Conservation (phyloP, 1,140 invertebrate species). For the Neodiprion fabricii region DNA sequence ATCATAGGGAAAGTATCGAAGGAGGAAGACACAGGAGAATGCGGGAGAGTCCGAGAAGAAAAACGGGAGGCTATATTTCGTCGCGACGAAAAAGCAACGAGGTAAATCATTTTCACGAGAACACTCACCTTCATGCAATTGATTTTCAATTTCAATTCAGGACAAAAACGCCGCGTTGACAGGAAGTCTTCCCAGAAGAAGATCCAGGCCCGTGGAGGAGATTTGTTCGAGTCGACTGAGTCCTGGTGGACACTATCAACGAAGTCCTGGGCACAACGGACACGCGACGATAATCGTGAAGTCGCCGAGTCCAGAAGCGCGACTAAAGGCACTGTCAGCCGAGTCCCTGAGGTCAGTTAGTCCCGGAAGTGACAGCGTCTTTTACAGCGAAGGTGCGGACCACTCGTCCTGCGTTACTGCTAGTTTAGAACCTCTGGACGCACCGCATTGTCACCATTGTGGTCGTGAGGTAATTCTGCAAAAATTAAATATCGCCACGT, state of each 20-base stretch:
- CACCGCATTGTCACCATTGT: constrained; percentile 76
- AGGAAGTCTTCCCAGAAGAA: constrained; percentile 70
- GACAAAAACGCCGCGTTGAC: constrained; percentile 67
- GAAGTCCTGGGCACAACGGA: constrained; percentile 52
- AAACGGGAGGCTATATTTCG: constrained; percentile 60
- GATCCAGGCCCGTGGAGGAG: constrained; percentile 67
- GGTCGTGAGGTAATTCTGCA: constrained; percentile 71
- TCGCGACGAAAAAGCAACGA: constrained; percentile 54
- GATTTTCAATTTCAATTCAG: constrained; percentile 28
- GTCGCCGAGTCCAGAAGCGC: constrained; percentile 57
- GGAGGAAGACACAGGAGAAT: constrained; percentile 67
- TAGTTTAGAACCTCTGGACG: constrained; percentile 40
- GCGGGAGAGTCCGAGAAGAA: constrained; percentile 71
- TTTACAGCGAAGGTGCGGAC: constrained; percentile 81
- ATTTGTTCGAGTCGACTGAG: constrained; percentile 50
- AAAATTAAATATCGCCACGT: constrained; percentile 8
- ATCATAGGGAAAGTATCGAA: constrained; percentile 47
- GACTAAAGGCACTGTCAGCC: constrained; percentile 82
- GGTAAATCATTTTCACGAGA: constrained; percentile 32
- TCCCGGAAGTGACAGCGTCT: constrained; percentile 87
- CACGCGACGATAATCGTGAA: constrained; percentile 50
- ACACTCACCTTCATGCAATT: not conserved
- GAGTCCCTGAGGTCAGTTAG: constrained; percentile 84
- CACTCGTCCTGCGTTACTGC: constrained; percentile 32
- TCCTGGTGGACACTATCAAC: constrained; percentile 49